A percentile compares a stretch with the other conserved stretches of the same genome.
Evolutionary conservation across 2,888 invertebrate species (phyloP).

Genomic region (Agapostemon virescens): DNA sequence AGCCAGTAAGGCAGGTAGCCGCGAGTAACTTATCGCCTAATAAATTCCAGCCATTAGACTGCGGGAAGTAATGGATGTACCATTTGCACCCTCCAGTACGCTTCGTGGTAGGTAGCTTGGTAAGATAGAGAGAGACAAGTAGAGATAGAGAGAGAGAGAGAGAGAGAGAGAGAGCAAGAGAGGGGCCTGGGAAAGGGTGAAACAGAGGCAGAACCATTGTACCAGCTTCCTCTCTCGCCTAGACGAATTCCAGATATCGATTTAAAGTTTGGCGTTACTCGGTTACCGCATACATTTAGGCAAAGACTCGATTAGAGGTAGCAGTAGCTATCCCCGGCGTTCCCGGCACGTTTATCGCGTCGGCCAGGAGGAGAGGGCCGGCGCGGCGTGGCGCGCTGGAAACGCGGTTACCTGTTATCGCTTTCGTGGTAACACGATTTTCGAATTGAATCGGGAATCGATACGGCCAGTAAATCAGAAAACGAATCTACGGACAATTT

Average conservation of each 20-base stretch:
- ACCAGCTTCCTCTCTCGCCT: constrained; percentile 35
- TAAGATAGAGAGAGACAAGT: constrained; percentile 12
- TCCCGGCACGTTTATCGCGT: constrained; percentile 49
- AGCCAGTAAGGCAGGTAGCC: constrained; percentile 66
- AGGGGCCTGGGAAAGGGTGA: background rate
- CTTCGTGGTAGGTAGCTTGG: constrained; percentile 51
- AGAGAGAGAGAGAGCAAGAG: background rate
- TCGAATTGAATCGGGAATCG: constrained; percentile 59
- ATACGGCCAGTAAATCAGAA: constrained; percentile 53
- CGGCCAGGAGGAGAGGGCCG: constrained; percentile 32
- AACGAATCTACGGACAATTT: constrained; percentile 55
- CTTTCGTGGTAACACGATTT: constrained; percentile 53
- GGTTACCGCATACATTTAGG: constrained; percentile 56
- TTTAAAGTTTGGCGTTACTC: constrained; percentile 66
- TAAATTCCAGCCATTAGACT: constrained; percentile 76
- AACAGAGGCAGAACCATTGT: constrained; percentile 8
- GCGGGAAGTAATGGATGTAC: constrained; percentile 76
- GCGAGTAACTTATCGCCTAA: constrained; percentile 76
- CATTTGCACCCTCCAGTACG: constrained; percentile 73
- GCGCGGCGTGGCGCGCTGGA: background rate
- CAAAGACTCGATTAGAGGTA: constrained; percentile 62
- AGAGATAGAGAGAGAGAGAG: background rate
- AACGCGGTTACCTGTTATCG: constrained; percentile 50
- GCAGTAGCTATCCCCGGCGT: constrained; percentile 43
- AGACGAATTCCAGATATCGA: constrained; percentile 67